Conservation (phyloP, 2,797 vertebrate species). For the Tarsius wallacei region DNA sequence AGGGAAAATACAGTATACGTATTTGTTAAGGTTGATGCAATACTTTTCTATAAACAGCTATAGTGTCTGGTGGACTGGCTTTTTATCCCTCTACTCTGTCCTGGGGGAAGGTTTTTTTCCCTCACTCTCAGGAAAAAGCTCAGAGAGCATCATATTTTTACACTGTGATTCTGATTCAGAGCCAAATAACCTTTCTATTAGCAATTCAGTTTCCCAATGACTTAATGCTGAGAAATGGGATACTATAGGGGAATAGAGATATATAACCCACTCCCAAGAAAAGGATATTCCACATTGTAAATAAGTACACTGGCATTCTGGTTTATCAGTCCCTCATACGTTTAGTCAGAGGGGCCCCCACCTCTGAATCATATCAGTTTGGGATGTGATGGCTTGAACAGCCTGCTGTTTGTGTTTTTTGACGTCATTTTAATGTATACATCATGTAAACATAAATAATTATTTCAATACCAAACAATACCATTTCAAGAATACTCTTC, state of each 20-base stretch:
- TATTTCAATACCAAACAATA: slow-evolving; percentile 35
- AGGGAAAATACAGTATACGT: background rate
- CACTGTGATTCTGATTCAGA: slow-evolving; percentile 10
- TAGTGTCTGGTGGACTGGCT: background rate
- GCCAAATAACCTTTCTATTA: background rate
- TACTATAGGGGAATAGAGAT: background rate
- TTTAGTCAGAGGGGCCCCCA: background rate
- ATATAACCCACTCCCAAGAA: background rate
- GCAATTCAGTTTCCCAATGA: background rate
- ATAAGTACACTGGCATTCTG: background rate
- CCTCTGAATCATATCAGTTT: background rate
- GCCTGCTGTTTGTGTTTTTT: background rate
- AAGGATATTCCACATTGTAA: background rate
- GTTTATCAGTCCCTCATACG: background rate
- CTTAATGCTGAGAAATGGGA: background rate
- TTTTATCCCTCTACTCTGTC: background rate
- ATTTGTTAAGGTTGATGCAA: background rate
- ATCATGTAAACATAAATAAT: background rate
- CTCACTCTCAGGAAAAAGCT: background rate
- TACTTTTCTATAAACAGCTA: background rate
- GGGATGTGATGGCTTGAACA: background rate
- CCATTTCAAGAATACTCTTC: background rate
- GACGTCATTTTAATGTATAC: slow-evolving; percentile 31
- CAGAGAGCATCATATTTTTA: background rate
- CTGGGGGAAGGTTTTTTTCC: slow-evolving; percentile 28